Evolutionary conservation across 2,888 invertebrate genomes (phyloP).

Genomic region (Octodonta nipae): DNA sequence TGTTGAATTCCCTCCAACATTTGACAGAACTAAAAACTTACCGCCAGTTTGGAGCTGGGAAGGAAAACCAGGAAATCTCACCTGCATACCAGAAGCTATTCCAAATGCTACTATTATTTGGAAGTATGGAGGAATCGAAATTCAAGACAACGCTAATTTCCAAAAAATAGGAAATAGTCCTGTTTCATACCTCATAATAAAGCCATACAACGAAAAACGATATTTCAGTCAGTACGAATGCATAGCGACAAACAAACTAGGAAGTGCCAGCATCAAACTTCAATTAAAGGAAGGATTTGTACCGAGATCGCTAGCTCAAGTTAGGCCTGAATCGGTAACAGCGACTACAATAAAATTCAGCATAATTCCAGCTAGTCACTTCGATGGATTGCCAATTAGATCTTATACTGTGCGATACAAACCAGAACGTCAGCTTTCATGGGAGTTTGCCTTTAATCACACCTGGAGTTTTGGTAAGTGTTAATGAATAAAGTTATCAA

Average conservation of each 20-base stretch:
- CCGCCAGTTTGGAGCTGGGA: constrained; percentile 77
- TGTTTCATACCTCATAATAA: constrained; percentile 55
- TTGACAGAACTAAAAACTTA: constrained; percentile 53
- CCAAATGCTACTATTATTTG: constrained; percentile 87
- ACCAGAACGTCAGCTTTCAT: constrained; percentile 49
- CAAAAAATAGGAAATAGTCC: constrained; percentile 43
- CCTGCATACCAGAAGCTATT: constrained; percentile 72
- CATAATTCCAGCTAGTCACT: constrained; percentile 59
- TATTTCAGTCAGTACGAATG: constrained; percentile 70
- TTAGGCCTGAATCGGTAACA: constrained; percentile 54
- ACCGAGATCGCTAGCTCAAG: constrained; percentile 54
- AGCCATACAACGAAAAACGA: constrained; percentile 46
- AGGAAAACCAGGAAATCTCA: constrained; percentile 64
- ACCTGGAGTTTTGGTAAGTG: constrained; percentile 59
- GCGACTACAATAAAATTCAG: constrained; percentile 75
- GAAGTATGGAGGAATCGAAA: constrained; percentile 41
- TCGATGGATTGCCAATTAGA: constrained; percentile 61
- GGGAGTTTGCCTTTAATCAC: constrained; percentile 55
- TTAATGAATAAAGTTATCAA: too few relatives aligned
- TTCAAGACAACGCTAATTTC: constrained; percentile 18
- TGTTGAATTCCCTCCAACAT: constrained; percentile 70
- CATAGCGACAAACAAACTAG: constrained; percentile 64
- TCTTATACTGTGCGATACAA: constrained; percentile 66
- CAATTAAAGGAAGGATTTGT: constrained; percentile 23
- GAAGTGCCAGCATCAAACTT: constrained; percentile 48